These are phyloP conservation scores for Ormyrus thymus DNA, from an alignment of 2,888 invertebrate species.

Conservation along the genomic window DNA sequence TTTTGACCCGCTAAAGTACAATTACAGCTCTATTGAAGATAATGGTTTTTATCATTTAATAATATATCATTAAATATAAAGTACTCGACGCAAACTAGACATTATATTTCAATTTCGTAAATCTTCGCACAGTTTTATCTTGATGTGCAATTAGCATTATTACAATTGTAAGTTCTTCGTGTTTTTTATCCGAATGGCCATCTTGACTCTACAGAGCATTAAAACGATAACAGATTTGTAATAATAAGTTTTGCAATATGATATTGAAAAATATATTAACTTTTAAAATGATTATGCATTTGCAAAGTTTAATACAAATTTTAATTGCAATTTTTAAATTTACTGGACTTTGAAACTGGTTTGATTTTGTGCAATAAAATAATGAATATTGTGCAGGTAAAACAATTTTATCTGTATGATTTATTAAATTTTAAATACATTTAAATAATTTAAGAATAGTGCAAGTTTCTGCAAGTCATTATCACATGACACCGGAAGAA, in stretches of 20 bases:
- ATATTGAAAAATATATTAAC: constrained; percentile 9
- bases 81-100: constrained; percentile 7
- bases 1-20: too few relatives aligned
- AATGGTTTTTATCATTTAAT: constrained; percentile 27
- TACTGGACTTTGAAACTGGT: too few relatives aligned
- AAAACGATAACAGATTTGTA: constrained; percentile 43
- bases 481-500: too few relatives aligned
- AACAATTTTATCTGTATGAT: too few relatives aligned
- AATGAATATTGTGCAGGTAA: too few relatives aligned
- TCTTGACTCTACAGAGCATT: constrained; percentile 27
- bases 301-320: not conserved
- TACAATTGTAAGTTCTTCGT: constrained; percentile 30
- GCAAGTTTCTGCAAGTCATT: too few relatives aligned
- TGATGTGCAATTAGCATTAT: constrained; percentile 43
- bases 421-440: too few relatives aligned
- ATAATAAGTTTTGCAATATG: not conserved
- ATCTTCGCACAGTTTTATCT: constrained; percentile 31
- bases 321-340: too few relatives aligned
- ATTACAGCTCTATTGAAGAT: not conserved
- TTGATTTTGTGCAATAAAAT: too few relatives aligned
- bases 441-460: too few relatives aligned
- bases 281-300: constrained; percentile 18
- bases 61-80: constrained; percentile 1
- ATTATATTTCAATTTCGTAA: constrained; percentile 50
- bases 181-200: constrained; percentile 39